A percentile compares a stretch with the other conserved stretches of the same genome.
phyloP scores from a whole-genome alignment of 2,113 vertebrate genomes.

The Antennarius striatus region DNA sequence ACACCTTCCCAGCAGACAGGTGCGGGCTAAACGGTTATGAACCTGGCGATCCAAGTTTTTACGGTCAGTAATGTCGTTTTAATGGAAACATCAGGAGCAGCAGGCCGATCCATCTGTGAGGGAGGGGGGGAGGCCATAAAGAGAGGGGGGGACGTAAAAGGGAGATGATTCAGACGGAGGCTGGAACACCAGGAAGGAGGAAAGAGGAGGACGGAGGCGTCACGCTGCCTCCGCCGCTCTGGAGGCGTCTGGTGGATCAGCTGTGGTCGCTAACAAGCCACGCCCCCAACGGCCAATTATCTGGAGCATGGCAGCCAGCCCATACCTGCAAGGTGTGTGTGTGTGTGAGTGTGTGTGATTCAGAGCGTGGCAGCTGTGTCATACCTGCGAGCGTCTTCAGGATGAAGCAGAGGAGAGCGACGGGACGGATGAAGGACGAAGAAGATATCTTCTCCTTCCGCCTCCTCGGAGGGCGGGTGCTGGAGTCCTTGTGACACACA shows the following conservation, averaged over 20 bases:
- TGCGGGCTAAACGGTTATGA: slow-evolving; percentile 54
- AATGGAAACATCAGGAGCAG: slow-evolving; percentile 57
- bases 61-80: slow-evolving; percentile 53
- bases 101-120: slow-evolving; percentile 54
- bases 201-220: slow-evolving; percentile 51
- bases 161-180: background rate
- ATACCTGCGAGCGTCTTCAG: slow-evolving; percentile 72
- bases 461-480: slow-evolving; percentile 53
- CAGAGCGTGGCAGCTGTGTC: slow-evolving; percentile 75
- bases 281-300: slow-evolving; percentile 70
- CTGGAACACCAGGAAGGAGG: slow-evolving; percentile 2
- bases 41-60: slow-evolving; percentile 50
- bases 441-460: slow-evolving; percentile 43
- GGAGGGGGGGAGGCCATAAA: slow-evolving; percentile 20
- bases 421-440: slow-evolving; percentile 60
- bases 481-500: slow-evolving; percentile 33
- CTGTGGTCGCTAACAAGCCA: slow-evolving; percentile 69
- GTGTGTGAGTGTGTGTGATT: slow-evolving; percentile 66
- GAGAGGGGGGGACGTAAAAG: background rate
- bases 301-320: slow-evolving; percentile 71
- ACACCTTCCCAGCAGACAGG: slow-evolving; percentile 35
- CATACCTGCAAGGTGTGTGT: slow-evolving; percentile 71
- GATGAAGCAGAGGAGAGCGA: slow-evolving; percentile 49
- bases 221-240: background rate
- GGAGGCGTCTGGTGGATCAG: slow-evolving; percentile 59